A percentile compares a stretch with the other conserved stretches of the same genome.
phyloP scores from a whole-genome alignment of 2,797 vertebrate species.

The Dallia pectoralis region DNA sequence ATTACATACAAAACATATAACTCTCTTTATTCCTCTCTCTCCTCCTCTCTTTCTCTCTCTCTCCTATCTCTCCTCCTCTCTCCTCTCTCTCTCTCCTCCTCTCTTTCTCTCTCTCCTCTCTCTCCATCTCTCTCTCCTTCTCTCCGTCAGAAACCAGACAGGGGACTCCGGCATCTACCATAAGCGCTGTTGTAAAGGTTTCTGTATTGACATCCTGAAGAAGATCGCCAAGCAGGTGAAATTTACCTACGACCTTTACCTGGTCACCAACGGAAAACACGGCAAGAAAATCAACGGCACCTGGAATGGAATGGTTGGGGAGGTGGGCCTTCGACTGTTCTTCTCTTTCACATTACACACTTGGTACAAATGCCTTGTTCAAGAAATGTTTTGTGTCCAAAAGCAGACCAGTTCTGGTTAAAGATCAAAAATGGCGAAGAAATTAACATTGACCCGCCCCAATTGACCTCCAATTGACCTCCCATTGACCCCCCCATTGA shows the following conservation, averaged over 20 bases:
- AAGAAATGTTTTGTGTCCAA: slow-evolving; percentile 4
- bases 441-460: no score
- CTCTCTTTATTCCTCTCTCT: slow-evolving; percentile 8
- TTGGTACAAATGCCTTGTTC: no score
- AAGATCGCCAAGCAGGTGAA: slow-evolving; percentile 98
- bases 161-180: slow-evolving; percentile 95
- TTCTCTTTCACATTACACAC: no score
- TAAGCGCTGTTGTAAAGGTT: slow-evolving; percentile 98
- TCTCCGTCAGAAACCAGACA: slow-evolving; percentile 84
- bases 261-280: slow-evolving; percentile 98
- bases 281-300: slow-evolving; percentile 98
- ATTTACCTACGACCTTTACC: slow-evolving; percentile 97
- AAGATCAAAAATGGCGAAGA: slow-evolving; percentile 1
- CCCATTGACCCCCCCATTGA: no score
- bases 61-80: neutral
- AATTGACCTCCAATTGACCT: no score
- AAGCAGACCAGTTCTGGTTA: slow-evolving; percentile 37
- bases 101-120: neutral
- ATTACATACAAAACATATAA: no score
- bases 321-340: slow-evolving; percentile 70
- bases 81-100: neutral
- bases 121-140: neutral
- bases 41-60: neutral
- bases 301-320: slow-evolving; percentile 98
- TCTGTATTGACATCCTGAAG: slow-evolving; percentile 99